Percentiles rank a stretch among this genome's conserved stretches.
Evolutionary conservation across 2,113 vertebrate species (phyloP).

Genomic region (Vidua macroura): DNA sequence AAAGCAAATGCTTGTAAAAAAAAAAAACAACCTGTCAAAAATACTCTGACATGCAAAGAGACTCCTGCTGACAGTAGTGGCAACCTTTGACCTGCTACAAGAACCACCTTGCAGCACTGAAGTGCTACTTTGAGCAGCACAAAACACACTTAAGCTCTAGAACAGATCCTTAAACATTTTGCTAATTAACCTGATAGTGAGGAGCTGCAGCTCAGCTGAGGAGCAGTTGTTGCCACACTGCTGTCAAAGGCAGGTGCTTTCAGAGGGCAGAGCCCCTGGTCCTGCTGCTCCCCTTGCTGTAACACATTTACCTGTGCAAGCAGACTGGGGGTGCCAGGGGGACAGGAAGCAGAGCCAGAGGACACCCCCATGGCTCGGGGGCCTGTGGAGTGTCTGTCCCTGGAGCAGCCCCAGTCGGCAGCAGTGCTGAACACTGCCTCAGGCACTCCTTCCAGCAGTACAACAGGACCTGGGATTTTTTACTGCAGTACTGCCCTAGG

Average conservation of each 20-base stretch:
- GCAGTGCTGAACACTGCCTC: no score
- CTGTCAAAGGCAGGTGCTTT: not conserved
- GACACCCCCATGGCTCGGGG: not conserved
- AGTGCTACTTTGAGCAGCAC: not conserved
- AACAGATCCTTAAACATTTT: not conserved
- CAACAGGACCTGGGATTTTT: accelerated
- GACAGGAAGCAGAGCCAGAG: not conserved
- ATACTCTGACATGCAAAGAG: not conserved
- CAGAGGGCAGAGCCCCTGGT: not conserved
- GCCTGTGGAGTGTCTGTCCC: not conserved
- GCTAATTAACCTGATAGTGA: not conserved
- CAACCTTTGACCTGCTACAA: not conserved
- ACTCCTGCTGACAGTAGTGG: not conserved
- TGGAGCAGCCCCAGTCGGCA: not conserved
- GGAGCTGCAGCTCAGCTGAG: not conserved
- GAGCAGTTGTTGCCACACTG: not conserved
- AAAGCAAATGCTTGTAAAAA: not conserved
- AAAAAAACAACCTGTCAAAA: not conserved
- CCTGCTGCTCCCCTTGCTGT: not conserved
- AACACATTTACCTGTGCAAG: not conserved
- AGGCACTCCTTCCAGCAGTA: not conserved
- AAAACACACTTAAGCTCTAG: not conserved
- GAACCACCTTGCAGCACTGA: not conserved
- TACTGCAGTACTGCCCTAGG: not conserved
- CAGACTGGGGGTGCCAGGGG: accelerated